A percentile compares a stretch with the other conserved stretches of the same genome.
These are phyloP conservation scores for Hanleya hanleyi DNA, from an alignment of 2,888 invertebrate species.

Conservation along the genomic window DNA sequence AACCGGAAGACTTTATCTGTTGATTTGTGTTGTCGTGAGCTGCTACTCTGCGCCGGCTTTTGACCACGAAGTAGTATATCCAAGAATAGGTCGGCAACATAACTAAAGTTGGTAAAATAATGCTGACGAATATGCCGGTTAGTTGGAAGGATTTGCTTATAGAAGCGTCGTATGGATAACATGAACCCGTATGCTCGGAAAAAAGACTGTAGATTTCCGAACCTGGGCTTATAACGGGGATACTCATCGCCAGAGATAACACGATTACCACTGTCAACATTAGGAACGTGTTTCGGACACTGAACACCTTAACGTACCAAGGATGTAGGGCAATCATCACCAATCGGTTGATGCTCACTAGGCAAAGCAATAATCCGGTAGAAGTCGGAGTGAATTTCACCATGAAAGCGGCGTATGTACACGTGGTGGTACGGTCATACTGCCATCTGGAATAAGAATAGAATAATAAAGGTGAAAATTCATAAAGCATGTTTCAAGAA, in stretches of 20 bases:
- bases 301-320: neutral
- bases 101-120: neutral
- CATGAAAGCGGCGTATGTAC: neutral
- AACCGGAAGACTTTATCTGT: neutral
- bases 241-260: neutral
- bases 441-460: neutral
- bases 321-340: neutral
- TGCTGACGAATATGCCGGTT: neutral
- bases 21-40: neutral
- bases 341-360: neutral
- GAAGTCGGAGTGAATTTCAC: neutral
- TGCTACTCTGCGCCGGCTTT: neutral
- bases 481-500: too few species aligned
- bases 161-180: neutral
- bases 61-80: neutral
- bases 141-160: neutral
- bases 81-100: neutral
- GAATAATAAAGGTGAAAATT: too few species aligned
- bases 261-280: neutral
- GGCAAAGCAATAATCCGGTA: neutral
- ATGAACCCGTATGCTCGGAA: neutral
- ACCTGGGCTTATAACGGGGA: neutral
- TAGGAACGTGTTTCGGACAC: neutral
- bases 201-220: neutral
- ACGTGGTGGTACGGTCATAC: neutral